Base-by-base conservation (phyloP, 2,113 vertebrate genomes). In the Myodes glareolus region DNA sequence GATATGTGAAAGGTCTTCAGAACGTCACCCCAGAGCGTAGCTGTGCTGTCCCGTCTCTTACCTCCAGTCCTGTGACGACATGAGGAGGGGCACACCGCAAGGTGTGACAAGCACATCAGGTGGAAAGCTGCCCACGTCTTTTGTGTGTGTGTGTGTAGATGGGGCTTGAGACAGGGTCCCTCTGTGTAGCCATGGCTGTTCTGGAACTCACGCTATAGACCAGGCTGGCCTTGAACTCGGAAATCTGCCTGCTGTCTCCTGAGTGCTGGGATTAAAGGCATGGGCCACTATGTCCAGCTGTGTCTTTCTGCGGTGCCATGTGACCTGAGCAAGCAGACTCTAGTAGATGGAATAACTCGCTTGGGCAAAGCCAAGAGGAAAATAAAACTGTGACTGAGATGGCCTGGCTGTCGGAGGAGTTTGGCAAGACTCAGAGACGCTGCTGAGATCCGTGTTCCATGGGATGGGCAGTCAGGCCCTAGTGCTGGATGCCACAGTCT, bases 311-410 rank as follows among this genome's bases (percentile, higher is more conserved):
- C 9, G 9, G 16, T 70, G 39, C 47, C 29, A 9, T 25, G 39
- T 36, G 16, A 33, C 55, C 55, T 31, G 29, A 16, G 31, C 5
- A 16, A n/a, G 61, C 36, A 1, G 5, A 27, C 12, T 25, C 63
- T 14, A 0, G 31, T 1, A 14, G 42, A 14, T 1, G 0, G 39
- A 25, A 4, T 3, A 4, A 13, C 12, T 55, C 29, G 36, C 1
- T 1, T 2, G 85, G 16, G 5, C 65, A 63, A 19, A 80, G 61
- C 67, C 85, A 65, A 67, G 33, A 70, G 72, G 4, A 25, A 0
- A 13, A 12, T 21, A 31, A 5, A 8, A 19, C 19, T 25, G 63
- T 52, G 47, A 50, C 6, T 0, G 61, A 25, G 1, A 55, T 25
- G 9, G 23, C 2, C 45, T 12, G 5, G n/a, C 29, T 5, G 16